Evolutionary conservation across 1,140 invertebrate genomes (phyloP), one percentile per base, ranked within the genome.

Genomic region (Drosophila grimshawi): DNA sequence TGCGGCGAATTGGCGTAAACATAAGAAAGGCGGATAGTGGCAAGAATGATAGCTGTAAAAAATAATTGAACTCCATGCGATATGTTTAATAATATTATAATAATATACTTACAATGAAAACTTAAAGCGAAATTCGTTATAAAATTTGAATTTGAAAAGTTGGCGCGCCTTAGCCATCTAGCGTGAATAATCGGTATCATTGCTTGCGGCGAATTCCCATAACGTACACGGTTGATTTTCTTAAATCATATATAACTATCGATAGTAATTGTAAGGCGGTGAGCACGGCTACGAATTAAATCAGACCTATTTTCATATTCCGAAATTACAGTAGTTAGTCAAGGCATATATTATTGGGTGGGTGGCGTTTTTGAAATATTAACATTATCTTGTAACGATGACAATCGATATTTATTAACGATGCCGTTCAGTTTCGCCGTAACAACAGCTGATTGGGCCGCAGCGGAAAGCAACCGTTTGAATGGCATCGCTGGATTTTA

Each of bases 401-500:
- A 48, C 27, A 48, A 7, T 11, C 49, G 49, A 33, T 52, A 4
- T 35, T 53, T 30, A 10, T 2, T 10, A 45, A 19, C 3, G 4
- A 29, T 2, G 19, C 19, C 11, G 37, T 6, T 8, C 6, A 41
- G 7, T 0, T 41, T 41, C 2, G 39, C 19, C 19, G 19, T 19
- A 19, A 10, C 39, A 32, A 33, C 39, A 59, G 41, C 56, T 45
- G 41, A 45, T 45, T 45, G 3, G 30, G 8, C 3, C n/a, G 11
- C 3, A 27, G 39, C 8, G n/a, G 8, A n/a, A 48, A 30, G 33
- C 2, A 55, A 0, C 1, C 45, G 5, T 7, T 11, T 11, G 10
- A n/a, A 86, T 88, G 80, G 11, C 78, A 2, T 82, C 81, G 0
- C 3, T 45, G 0, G 68, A 77, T 43, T 89, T 92, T 56, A 82